Evolutionary conservation across 2,797 vertebrate genomes (phyloP), one percentile per base, ranked within the genome.

Genomic region (Columba guinea): DNA sequence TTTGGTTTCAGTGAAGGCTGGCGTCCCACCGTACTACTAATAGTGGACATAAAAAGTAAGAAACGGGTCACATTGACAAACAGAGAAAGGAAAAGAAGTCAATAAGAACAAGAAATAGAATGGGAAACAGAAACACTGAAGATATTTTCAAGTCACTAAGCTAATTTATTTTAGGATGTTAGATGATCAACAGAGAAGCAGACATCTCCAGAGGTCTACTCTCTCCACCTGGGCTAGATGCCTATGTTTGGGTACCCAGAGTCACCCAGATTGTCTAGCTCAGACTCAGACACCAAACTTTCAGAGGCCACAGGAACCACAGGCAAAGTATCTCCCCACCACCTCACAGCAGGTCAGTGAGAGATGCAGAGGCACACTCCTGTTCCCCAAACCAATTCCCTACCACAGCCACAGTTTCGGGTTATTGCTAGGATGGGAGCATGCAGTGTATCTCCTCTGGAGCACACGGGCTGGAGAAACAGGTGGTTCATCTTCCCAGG

Each of bases 401-500:
- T 19, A 6, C 13, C 17, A 23, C 8, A 80, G 52, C 48, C 44
- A 13, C 22, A 10, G 5, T 20, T 63, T 27, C 20, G 16, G 3
- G 6, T 28, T 41, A 11, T 35, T 62, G 34, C 13, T 34, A 48
- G 19, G 63, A 30, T 0, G 2, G 7, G 5, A 41, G 14, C 8
- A 48, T 84, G 22, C 17, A 35, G 8, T 5, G 22, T 10, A 35
- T 4, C 13, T 44, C 49, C 12, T 44, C 49, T 32, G 51, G 39
- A 49, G 34, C 26, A 37, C 10, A 8, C 23, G 7, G 16, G 20
- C 4, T 78, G 60, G 28, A n/a, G 19, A 41, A 76, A 69, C 4
- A 35, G 23, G 4, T 11, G 9, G 6, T 23, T 59, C 14, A 56
- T 27, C 4, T 82, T 30, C 46, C 11, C n/a, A 52, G 28, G 11